Evolutionary conservation across 2,113 vertebrate genomes (phyloP).

Genomic region (Oncorhynchus tshawytscha): DNA sequence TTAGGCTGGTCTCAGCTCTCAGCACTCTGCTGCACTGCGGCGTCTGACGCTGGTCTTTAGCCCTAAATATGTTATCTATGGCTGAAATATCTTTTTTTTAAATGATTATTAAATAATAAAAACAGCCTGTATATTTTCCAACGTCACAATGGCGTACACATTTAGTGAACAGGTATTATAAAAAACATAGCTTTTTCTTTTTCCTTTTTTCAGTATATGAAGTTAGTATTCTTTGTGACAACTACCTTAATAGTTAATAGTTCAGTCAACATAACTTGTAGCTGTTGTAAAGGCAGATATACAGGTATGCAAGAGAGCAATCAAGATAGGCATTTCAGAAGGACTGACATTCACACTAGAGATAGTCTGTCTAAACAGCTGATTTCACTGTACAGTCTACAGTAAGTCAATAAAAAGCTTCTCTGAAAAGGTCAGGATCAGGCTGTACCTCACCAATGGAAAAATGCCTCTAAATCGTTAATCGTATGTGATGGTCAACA

Average conservation of each 20-base stretch:
- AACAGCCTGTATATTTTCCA: background rate
- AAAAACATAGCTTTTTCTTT: background rate
- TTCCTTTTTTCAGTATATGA: background rate
- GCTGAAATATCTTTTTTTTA: background rate
- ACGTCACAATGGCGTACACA: background rate
- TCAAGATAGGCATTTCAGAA: too few relatives aligned
- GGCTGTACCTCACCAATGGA: slow-evolving; percentile 2
- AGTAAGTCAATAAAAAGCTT: background rate
- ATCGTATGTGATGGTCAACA: slow-evolving; percentile 25
- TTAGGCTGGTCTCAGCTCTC: too few relatives aligned
- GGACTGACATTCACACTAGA: background rate
- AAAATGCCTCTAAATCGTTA: background rate
- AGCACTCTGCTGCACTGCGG: slow-evolving; percentile 5
- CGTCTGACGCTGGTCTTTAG: slow-evolving; percentile 9
- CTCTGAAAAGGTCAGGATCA: slow-evolving; percentile 21
- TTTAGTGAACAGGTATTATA: background rate
- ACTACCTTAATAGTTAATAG: background rate
- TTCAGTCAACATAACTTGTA: background rate
- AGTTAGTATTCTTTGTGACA: background rate
- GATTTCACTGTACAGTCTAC: background rate
- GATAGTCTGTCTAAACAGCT: background rate
- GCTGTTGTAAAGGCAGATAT: background rate
- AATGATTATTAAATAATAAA: background rate
- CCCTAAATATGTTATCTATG: slow-evolving; percentile 22
- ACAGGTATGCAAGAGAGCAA: background rate